A percentile compares a stretch with the other conserved stretches of the same genome.
Evolutionary conservation across 2,888 invertebrate species (phyloP).

Genomic region (Diarsia dahlii): DNA sequence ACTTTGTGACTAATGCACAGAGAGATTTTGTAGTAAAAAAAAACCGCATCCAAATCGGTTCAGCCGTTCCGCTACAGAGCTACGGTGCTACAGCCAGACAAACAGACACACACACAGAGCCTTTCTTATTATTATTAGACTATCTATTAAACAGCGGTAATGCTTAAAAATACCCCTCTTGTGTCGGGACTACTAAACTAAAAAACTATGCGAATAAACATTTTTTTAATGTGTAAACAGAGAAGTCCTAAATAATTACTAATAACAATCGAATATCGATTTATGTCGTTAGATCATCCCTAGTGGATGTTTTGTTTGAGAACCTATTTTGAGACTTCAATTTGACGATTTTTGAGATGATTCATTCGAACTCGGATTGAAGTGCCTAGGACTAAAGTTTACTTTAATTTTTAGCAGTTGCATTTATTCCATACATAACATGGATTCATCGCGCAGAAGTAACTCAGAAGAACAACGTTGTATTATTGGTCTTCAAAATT

Average conservation of each 20-base stretch:
- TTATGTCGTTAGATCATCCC: slow-evolving; percentile 53
- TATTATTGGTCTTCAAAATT: slow-evolving; percentile 88
- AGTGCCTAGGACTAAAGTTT: slow-evolving; percentile 59
- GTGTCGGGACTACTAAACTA: too few relatives aligned
- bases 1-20: too few relatives aligned
- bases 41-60: too few relatives aligned
- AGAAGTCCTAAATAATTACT: neutral
- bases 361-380: slow-evolving; percentile 73
- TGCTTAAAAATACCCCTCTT: too few relatives aligned
- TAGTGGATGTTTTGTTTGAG: slow-evolving; percentile 70
- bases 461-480: slow-evolving; percentile 87
- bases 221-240: neutral
- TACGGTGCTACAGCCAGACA: too few relatives aligned
- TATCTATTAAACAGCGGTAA: too few relatives aligned
- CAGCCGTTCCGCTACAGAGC: too few relatives aligned
- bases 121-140: too few relatives aligned
- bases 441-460: slow-evolving; percentile 86
- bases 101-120: too few relatives aligned
- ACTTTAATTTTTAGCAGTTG: slow-evolving; percentile 50
- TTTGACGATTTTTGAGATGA: slow-evolving; percentile 77
- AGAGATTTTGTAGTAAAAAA: too few relatives aligned
- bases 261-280: slow-evolving; percentile 43
- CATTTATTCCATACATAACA: slow-evolving; percentile 59
- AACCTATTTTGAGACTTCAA: slow-evolving; percentile 64
- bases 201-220: too few relatives aligned